Evolutionary conservation across 2,797 vertebrate genomes (phyloP).

Genomic region (Poeciliopsis infans): DNA sequence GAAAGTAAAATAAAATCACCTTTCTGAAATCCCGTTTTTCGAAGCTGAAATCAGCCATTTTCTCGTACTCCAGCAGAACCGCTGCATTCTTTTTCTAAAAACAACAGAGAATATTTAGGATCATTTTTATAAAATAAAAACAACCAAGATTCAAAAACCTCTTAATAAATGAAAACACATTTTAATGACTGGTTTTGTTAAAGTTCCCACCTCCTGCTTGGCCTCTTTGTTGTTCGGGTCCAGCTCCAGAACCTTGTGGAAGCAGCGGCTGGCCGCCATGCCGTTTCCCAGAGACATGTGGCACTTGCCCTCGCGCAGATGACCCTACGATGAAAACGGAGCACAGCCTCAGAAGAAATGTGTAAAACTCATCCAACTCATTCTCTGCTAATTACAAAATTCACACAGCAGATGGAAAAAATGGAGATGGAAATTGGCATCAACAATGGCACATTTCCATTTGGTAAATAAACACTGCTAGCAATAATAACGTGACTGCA

Average conservation of each 20-base stretch:
- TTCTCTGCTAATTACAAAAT: neutral
- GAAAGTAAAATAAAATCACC: slow-evolving; percentile 71
- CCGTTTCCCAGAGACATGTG: slow-evolving; percentile 92
- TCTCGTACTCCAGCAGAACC: slow-evolving; percentile 90
- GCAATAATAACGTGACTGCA: too few relatives aligned
- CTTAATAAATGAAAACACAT: neutral
- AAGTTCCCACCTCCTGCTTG: slow-evolving; percentile 85
- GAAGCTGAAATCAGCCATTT: slow-evolving; percentile 90
- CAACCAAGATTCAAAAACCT: neutral
- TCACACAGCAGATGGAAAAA: neutral
- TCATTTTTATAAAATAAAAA: neutral
- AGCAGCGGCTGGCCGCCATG: slow-evolving; percentile 92
- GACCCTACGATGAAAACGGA: slow-evolving; percentile 80
- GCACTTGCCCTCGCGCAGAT: slow-evolving; percentile 94
- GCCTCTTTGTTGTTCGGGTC: slow-evolving; percentile 89
- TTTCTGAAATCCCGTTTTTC: slow-evolving; percentile 95
- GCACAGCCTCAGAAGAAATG: neutral
- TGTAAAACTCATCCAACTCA: neutral
- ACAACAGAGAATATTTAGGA: slow-evolving; percentile 15
- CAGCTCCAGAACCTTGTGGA: slow-evolving; percentile 91
- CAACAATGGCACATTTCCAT: neutral
- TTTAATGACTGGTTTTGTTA: neutral
- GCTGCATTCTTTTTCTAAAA: slow-evolving; percentile 87
- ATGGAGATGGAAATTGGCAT: neutral
- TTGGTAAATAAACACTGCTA: too few relatives aligned